Conservation (phyloP, 2,888 invertebrate species). For the Drosophila paucipuncta region DNA sequence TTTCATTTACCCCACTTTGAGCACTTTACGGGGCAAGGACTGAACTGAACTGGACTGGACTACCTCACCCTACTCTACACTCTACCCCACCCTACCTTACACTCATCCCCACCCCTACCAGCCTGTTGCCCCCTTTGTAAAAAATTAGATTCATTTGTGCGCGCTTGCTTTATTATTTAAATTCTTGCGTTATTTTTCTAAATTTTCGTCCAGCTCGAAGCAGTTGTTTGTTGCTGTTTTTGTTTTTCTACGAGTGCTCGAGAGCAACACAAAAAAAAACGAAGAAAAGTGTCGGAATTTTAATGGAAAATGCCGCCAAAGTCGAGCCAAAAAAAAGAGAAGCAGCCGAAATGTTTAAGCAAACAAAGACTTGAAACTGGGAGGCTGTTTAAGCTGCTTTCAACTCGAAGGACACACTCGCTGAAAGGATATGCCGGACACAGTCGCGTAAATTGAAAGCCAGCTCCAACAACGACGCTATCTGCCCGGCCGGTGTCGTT, state of each 20-base stretch:
- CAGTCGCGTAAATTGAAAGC: constrained; percentile 76
- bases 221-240: constrained; percentile 28
- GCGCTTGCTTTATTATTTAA: constrained; percentile 81
- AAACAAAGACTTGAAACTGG: constrained; percentile 68
- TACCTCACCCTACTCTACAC: not conserved
- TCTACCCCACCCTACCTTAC: not conserved
- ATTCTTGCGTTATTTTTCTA: constrained; percentile 80
- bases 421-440: constrained; percentile 71
- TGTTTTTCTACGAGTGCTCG: constrained; percentile 34
- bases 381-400: constrained; percentile 72
- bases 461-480: constrained; percentile 43
- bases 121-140: constrained; percentile 70
- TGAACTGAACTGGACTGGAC: constrained; percentile 11
- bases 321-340: constrained; percentile 42
- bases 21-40: constrained; percentile 10
- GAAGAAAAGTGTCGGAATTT: constrained; percentile 79
- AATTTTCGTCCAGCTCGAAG: constrained; percentile 59
- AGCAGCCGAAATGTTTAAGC: constrained; percentile 61
- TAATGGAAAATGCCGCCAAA: constrained; percentile 83
- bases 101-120: constrained; percentile 11
- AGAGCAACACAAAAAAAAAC: constrained; percentile 4
- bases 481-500: constrained; percentile 60
- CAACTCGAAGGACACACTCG: constrained; percentile 70
- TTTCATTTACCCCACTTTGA: constrained; percentile 66
- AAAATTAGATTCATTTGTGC: constrained; percentile 83